phyloP scores from a whole-genome alignment of 2,797 vertebrate genomes.

The Toxotes lorentzi region DNA sequence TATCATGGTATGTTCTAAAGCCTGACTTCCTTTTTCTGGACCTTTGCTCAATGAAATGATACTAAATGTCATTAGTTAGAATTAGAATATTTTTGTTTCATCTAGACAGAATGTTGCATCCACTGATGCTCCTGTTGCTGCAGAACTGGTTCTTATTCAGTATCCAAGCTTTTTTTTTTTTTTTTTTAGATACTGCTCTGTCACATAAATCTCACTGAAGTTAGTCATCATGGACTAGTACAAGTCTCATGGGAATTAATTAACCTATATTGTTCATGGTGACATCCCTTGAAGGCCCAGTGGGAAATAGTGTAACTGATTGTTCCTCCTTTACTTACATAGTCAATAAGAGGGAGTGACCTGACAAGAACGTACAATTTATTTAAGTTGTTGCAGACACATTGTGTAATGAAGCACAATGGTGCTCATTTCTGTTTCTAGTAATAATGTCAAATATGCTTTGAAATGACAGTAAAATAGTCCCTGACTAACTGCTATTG shows the following conservation, averaged over 20 bases:
- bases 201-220: constrained; percentile 58
- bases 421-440: not conserved
- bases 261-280: constrained; percentile 73
- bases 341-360: constrained; percentile 62
- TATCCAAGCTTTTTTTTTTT: constrained; percentile 13
- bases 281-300: constrained; percentile 44
- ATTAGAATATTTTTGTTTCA: not conserved
- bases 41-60: constrained; percentile 5
- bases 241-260: constrained; percentile 75
- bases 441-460: not conserved
- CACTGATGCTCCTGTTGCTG: constrained; percentile 50
- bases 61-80: not conserved
- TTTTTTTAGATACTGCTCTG: constrained; percentile 22
- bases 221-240: constrained; percentile 59
- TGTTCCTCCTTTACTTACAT: constrained; percentile 26
- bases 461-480: not conserved
- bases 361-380: constrained; percentile 54
- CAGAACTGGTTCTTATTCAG: constrained; percentile 33
- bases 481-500: constrained; percentile 16
- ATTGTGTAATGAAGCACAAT: constrained; percentile 17
- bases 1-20: too few relatives aligned
- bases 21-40: not conserved
- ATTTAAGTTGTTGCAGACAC: constrained; percentile 5
- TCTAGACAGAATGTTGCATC: constrained; percentile 18
- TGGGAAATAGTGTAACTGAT: constrained; percentile 50